Evolutionary conservation across 2,797 vertebrate genomes (phyloP).

Genomic region (Anguilla pacifica): DNA sequence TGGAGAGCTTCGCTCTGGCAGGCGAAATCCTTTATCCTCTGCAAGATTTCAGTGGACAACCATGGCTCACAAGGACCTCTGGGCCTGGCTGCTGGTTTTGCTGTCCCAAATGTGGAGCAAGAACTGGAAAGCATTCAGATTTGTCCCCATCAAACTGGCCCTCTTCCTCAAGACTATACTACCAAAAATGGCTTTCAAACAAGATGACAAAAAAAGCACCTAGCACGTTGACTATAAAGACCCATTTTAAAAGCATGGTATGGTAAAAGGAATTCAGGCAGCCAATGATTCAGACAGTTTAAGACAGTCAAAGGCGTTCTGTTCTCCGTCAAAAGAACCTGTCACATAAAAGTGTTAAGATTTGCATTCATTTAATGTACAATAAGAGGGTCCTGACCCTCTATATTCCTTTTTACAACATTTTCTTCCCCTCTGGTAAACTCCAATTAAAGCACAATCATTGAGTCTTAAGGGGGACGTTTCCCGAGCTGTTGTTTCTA

Average conservation of each 20-base stretch:
- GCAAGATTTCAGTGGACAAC: neutral
- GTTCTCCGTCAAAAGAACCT: constrained; percentile 20
- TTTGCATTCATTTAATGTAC: constrained; percentile 33
- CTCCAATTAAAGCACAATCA: constrained; percentile 63
- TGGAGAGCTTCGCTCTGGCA: neutral
- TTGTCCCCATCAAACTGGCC: neutral
- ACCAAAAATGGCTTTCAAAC: constrained; percentile 17
- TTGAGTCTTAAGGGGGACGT: constrained; percentile 52
- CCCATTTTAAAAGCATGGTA: neutral
- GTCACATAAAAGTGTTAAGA: constrained; percentile 34
- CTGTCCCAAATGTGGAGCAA: neutral
- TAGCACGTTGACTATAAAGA: neutral
- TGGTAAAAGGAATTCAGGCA: constrained; percentile 2
- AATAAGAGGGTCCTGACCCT: constrained; percentile 15
- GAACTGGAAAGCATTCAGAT: neutral
- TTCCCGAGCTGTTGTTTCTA: constrained; percentile 63
- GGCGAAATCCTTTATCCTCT: neutral
- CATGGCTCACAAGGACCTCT: neutral
- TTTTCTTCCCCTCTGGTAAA: constrained; percentile 15
- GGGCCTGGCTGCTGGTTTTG: neutral
- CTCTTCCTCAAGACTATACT: neutral
- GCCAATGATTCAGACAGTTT: constrained; percentile 27
- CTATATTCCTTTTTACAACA: constrained; percentile 8
- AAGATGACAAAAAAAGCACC: neutral
- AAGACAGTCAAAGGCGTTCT: constrained; percentile 13